A percentile compares a stretch with the other conserved stretches of the same genome.
Conservation (phyloP, 2,888 invertebrate genomes). For the Gymnosoma rotundatum region DNA sequence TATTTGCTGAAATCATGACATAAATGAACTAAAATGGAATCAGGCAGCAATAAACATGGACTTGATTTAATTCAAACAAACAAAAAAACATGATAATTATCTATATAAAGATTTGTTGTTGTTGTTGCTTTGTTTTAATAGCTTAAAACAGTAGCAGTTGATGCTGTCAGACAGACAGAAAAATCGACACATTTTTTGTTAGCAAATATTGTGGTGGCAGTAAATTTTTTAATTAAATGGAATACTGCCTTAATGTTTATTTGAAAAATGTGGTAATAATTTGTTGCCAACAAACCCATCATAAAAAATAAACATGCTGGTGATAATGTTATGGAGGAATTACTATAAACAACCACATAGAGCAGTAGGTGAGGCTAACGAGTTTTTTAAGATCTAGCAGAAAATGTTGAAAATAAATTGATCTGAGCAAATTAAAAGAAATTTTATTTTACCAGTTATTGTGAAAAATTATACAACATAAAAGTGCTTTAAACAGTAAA, state of each 20-base stretch:
- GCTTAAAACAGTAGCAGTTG: slow-evolving; percentile 39
- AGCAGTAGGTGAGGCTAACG: not conserved
- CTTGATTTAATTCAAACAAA: slow-evolving; percentile 6
- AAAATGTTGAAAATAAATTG: too few relatives aligned
- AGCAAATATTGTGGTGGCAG: slow-evolving; percentile 16
- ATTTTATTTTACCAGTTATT: too few relatives aligned
- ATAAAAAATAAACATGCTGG: slow-evolving; percentile 1
- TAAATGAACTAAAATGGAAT: slow-evolving; percentile 27
- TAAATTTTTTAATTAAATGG: too few relatives aligned
- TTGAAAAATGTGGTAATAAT: slow-evolving; percentile 37
- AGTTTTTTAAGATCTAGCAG: too few relatives aligned
- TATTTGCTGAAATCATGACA: slow-evolving; percentile 15
- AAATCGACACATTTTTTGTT: slow-evolving; percentile 4
- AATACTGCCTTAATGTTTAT: too few relatives aligned
- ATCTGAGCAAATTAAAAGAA: too few relatives aligned
- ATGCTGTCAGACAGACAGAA: slow-evolving; percentile 18
- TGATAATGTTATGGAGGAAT: not conserved
- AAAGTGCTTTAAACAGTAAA: too few relatives aligned
- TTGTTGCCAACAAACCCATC: not conserved
- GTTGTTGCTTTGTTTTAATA: not conserved
- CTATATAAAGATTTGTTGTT: slow-evolving; percentile 2
- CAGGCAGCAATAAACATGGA: slow-evolving; percentile 11
- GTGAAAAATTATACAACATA: too few relatives aligned
- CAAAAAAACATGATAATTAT: slow-evolving; percentile 11
- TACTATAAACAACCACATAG: not conserved